phyloP scores from a whole-genome alignment of 1,140 invertebrate genomes.

The Macrotrachela quadricornifera region DNA sequence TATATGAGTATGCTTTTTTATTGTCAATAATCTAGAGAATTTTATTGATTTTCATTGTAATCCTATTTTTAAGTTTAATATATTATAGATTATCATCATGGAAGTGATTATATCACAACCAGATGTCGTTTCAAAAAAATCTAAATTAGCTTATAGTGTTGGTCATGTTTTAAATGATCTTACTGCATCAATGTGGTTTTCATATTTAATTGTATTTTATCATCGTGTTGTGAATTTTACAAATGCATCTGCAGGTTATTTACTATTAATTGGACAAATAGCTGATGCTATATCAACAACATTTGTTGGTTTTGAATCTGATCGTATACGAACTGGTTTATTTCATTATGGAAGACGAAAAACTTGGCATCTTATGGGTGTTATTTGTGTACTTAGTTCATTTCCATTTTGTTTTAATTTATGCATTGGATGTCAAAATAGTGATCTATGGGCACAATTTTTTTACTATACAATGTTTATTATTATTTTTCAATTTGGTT shows the following conservation, averaged over 20 bases:
- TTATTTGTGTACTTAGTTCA: constrained; percentile 48
- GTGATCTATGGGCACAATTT: constrained; percentile 44
- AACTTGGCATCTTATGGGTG: constrained; percentile 76
- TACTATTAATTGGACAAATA: constrained; percentile 46
- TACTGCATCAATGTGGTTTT: constrained; percentile 89
- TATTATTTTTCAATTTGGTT: constrained; percentile 81
- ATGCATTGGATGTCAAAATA: constrained; percentile 46
- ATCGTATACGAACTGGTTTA: constrained; percentile 42
- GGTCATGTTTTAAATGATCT: constrained; percentile 82
- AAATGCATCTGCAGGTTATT: constrained; percentile 47
- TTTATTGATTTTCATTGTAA: no score
- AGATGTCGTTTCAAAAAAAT: no score
- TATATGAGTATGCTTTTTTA: no score
- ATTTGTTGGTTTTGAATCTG: constrained; percentile 64
- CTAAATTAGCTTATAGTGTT: constrained; percentile 41
- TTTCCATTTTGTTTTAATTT: constrained; percentile 74
- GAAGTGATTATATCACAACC: no score
- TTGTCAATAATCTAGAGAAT: no score
- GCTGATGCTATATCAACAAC: constrained; percentile 70
- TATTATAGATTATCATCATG: no score
- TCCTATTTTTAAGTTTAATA: no score
- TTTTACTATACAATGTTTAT: constrained; percentile 72
- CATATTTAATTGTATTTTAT: constrained; percentile 75
- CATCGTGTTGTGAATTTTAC: constrained; percentile 54
- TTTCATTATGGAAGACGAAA: constrained; percentile 59